Conservation (phyloP, 2,888 invertebrate genomes). For the Macaria notata region DNA sequence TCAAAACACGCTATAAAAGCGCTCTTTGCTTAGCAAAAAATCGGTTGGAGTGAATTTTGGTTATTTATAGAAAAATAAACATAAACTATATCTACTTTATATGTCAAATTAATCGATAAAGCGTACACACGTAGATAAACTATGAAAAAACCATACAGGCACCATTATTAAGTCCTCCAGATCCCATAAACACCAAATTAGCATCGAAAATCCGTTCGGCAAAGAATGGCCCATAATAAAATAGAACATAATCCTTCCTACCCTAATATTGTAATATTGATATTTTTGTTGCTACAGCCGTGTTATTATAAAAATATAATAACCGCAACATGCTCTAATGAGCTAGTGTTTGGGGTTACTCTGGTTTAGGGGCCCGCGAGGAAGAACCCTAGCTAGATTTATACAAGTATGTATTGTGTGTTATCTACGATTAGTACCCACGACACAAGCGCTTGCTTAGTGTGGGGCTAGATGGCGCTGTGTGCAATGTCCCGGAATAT, state of each 20-base stretch:
- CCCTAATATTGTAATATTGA: conserved; percentile 36
- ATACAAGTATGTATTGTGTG: too few species aligned
- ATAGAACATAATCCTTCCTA: conserved; percentile 35
- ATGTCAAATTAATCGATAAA: too few species aligned
- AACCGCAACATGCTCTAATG: conserved; percentile 43
- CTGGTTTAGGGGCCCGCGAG: conserved; percentile 27
- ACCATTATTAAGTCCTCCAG: conserved; percentile 26
- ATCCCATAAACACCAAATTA: conserved; percentile 33
- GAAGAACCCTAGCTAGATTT: not conserved
- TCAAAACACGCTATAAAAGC: too few species aligned
- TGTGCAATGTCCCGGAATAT: too few species aligned
- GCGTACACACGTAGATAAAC: too few species aligned
- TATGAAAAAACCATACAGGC: conserved; percentile 10
- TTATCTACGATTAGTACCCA: too few species aligned
- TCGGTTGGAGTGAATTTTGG: too few species aligned
- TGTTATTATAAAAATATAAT: conserved; percentile 45
- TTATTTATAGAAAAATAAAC: too few species aligned
- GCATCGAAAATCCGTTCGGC: conserved; percentile 30
- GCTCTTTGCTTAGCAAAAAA: too few species aligned
- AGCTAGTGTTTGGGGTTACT: conserved; percentile 35
- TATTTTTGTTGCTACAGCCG: conserved; percentile 44
- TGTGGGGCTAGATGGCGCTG: too few species aligned
- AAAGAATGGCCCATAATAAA: conserved; percentile 38
- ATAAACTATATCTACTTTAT: too few species aligned
- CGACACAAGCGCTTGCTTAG: too few species aligned